phyloP scores from a whole-genome alignment of 2,113 vertebrate species.

The Nicator chloris region DNA sequence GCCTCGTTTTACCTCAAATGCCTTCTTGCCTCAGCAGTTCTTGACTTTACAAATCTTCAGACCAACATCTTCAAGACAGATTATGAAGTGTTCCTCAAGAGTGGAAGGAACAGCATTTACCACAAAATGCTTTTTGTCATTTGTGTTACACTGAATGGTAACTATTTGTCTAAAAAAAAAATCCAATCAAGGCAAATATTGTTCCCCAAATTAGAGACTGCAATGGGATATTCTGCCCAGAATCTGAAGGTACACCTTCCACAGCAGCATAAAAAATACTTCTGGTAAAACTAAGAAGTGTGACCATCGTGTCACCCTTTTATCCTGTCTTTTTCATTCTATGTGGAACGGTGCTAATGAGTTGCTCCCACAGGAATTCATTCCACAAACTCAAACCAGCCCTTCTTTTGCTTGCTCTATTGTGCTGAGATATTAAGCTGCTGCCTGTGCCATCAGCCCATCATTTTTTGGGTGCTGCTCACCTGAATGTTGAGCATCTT shows the following conservation, averaged over 20 bases:
- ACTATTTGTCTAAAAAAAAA: background rate
- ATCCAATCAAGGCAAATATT: background rate
- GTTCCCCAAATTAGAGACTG: background rate
- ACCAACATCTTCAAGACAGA: background rate
- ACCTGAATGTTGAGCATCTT: background rate
- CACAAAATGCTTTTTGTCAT: background rate
- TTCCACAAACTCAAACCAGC: background rate
- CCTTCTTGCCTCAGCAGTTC: background rate
- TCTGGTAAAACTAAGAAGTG: background rate
- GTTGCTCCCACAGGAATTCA: background rate
- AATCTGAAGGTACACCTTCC: background rate
- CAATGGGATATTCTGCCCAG: background rate
- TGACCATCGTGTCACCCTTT: background rate
- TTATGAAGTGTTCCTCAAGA: background rate
- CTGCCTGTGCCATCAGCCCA: background rate
- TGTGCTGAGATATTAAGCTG: background rate
- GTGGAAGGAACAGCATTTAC: background rate
- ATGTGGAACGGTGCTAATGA: background rate
- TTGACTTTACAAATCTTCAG: background rate
- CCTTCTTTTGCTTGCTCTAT: background rate
- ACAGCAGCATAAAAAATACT: background rate
- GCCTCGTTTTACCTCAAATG: background rate
- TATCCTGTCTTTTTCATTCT: background rate
- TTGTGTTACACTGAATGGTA: background rate
- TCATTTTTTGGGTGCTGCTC: background rate